Evolutionary conservation across 2,888 invertebrate genomes (phyloP).

Genomic region (Synanthedon tipuliformis): DNA sequence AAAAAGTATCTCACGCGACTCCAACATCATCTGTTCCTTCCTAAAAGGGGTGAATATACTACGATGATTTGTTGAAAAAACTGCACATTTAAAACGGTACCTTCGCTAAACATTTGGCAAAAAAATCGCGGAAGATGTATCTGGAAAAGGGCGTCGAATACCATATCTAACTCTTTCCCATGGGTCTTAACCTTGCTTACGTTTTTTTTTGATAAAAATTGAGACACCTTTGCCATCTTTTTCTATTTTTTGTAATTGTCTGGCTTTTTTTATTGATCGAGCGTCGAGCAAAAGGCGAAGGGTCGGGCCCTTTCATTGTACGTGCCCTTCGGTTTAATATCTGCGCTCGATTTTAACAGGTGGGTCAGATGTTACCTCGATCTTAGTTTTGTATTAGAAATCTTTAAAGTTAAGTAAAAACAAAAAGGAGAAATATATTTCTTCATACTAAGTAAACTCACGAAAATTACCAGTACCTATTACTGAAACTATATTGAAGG

Average conservation of each 20-base stretch:
- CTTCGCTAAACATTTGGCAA: conserved; percentile 48
- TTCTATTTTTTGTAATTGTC: conserved; percentile 48
- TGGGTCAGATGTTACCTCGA: conserved; percentile 43
- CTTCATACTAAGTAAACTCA: not conserved
- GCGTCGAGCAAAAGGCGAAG: conserved; percentile 34
- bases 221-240: conserved; percentile 69
- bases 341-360: conserved; percentile 48
- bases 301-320: conserved; percentile 44
- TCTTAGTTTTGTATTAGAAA: conserved; percentile 20
- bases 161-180: conserved; percentile 68
- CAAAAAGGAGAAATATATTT: not conserved
- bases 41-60: conserved; percentile 55
- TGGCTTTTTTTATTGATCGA: conserved; percentile 30
- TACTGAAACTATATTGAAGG: too few relatives aligned
- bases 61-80: conserved; percentile 30
- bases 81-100: conserved; percentile 41
- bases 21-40: conserved; percentile 48
- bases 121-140: conserved; percentile 52
- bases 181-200: conserved; percentile 66
- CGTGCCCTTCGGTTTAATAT: conserved; percentile 34
- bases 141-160: conserved; percentile 39
- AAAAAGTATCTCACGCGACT: conserved; percentile 63
- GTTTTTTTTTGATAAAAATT: conserved; percentile 51
- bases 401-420: not conserved
- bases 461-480: too few relatives aligned